Evolutionary conservation across 2,113 vertebrate species (phyloP).

Genomic region (Cettia cetti): DNA sequence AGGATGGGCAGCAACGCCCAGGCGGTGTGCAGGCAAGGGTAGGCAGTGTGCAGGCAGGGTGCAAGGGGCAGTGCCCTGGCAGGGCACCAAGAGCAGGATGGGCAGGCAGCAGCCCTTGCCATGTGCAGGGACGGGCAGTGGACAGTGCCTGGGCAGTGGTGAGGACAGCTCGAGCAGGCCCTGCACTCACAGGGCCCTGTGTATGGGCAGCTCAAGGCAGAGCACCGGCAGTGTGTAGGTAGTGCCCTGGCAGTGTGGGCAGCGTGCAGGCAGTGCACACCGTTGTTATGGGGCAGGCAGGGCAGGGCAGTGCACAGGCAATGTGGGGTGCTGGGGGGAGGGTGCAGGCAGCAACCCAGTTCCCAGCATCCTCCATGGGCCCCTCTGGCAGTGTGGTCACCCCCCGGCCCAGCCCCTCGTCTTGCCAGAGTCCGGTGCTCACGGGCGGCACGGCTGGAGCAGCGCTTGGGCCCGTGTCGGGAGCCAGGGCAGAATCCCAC

Average conservation of each 20-base stretch:
- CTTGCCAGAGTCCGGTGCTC: neutral
- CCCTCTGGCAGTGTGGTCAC: rapidly evolving
- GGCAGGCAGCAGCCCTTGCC: neutral
- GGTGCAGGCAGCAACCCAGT: neutral
- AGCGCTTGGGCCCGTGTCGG: rapidly evolving
- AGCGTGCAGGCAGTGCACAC: too few species aligned
- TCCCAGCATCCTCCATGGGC: neutral
- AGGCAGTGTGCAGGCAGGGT: neutral
- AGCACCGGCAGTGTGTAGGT: neutral
- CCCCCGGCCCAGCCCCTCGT: rapidly evolving
- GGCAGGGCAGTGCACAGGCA: neutral
- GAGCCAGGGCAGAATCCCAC: neutral
- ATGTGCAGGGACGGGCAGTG: neutral
- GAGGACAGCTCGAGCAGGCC: neutral
- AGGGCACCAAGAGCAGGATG: neutral
- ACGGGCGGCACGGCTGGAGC: rapidly evolving
- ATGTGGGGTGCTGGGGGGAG: neutral
- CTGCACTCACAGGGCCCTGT: neutral
- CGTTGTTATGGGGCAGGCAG: too few species aligned
- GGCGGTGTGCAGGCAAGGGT: neutral
- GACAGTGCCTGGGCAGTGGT: neutral
- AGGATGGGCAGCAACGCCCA: neutral
- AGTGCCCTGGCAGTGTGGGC: too few species aligned
- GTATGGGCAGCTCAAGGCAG: neutral
- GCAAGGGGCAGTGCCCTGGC: neutral